These are phyloP conservation scores for Diploscapter pachys DNA, from an alignment of 1,140 invertebrate genomes.

Conservation along the genomic window DNA sequence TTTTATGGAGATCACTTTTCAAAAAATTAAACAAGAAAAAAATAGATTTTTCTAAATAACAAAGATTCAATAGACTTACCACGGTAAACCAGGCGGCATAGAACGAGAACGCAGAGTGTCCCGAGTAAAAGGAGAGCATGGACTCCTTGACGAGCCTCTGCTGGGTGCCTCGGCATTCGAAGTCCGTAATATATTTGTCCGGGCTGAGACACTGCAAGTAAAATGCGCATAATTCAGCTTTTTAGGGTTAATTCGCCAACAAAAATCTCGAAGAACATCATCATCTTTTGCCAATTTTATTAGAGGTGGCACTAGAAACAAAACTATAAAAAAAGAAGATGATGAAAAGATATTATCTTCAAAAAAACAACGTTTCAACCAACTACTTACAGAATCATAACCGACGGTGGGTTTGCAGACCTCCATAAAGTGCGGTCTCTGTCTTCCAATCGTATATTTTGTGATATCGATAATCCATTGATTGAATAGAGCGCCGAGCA, in stretches of 20 bases:
- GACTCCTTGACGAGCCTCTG: constrained; percentile 50
- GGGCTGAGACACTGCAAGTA: constrained; percentile 20
- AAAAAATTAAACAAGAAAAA: too few species aligned
- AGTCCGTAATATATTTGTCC: constrained; percentile 60
- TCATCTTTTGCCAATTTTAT: not conserved
- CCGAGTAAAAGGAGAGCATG: constrained; percentile 55
- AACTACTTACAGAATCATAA: constrained; percentile 16
- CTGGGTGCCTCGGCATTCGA: constrained; percentile 58
- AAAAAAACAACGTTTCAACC: constrained; percentile 8
- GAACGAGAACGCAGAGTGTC: constrained; percentile 55
- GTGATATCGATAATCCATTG: constrained; percentile 66
- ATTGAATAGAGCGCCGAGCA: constrained; percentile 58
- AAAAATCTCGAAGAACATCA: not conserved
- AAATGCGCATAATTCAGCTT: not conserved
- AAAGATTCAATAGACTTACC: constrained; percentile 31
- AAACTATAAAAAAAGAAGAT: not conserved
- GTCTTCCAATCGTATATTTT: constrained; percentile 83
- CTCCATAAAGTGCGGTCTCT: constrained; percentile 84
- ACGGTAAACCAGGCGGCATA: constrained; percentile 55
- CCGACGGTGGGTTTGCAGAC: constrained; percentile 63
- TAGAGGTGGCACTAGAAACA: not conserved
- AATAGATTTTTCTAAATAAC: too few species aligned
- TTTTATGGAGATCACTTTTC: too few species aligned
- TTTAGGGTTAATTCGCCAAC: not conserved
- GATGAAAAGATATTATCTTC: too few species aligned